Conservation (phyloP, 2,888 invertebrate species). For the Rotaria socialis region DNA sequence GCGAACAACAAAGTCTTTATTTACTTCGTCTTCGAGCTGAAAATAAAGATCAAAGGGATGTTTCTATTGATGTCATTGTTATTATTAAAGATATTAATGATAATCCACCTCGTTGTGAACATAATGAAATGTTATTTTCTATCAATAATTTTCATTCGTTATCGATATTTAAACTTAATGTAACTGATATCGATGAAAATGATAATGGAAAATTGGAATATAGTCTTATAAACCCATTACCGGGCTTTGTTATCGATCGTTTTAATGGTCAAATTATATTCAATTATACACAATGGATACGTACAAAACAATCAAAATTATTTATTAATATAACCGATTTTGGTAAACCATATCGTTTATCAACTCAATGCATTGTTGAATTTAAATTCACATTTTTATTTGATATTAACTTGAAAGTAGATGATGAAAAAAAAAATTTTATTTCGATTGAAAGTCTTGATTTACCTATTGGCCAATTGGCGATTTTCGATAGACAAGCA, state of each 20-base stretch:
- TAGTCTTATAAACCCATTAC: neutral
- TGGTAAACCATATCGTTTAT: slow-evolving; percentile 3
- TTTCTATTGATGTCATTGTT: slow-evolving; percentile 7
- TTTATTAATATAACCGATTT: neutral
- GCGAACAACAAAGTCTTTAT: slow-evolving; percentile 20
- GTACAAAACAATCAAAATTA: neutral
- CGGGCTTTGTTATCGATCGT: neutral
- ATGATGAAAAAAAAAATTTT: neutral
- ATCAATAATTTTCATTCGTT: neutral
- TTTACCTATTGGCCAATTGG: neutral
- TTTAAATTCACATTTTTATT: neutral
- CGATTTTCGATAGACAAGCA: neutral
- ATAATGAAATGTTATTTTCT: neutral
- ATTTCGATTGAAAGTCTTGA: neutral
- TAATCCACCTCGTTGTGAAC: neutral
- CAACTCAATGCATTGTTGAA: neutral
- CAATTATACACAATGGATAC: neutral
- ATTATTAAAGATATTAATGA: neutral
- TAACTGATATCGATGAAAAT: neutral
- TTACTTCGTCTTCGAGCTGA: neutral
- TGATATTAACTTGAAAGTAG: neutral
- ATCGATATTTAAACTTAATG: neutral
- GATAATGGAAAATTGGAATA: neutral
- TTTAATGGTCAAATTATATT: neutral
- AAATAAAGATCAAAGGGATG: neutral